Conservation (phyloP, 2,888 invertebrate species). For the Acrobasis suavella region DNA sequence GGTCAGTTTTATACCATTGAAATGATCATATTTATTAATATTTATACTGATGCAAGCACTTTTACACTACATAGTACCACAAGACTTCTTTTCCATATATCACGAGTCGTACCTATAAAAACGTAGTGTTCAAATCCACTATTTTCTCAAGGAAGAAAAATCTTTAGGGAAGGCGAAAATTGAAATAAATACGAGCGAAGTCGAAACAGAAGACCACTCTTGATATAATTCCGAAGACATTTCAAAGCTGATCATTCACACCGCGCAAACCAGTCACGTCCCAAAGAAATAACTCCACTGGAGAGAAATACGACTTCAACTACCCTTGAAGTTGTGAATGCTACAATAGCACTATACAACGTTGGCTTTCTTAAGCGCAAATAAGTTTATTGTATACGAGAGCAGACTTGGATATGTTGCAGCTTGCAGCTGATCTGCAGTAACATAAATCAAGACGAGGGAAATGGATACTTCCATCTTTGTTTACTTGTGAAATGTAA, state of each 20-base stretch:
- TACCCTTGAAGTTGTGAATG: constrained; percentile 9
- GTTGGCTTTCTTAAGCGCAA: constrained; percentile 35
- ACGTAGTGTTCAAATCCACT: too few species aligned
- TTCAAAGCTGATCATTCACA: constrained; percentile 36
- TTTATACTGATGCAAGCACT: too few species aligned
- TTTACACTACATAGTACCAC: too few species aligned
- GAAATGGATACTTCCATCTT: constrained; percentile 11
- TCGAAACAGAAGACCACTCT: constrained; percentile 5
- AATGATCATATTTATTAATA: too few species aligned
- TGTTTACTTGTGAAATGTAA: background rate
- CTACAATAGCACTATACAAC: constrained; percentile 41
- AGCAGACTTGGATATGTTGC: constrained; percentile 15
- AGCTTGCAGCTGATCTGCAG: constrained; percentile 13
- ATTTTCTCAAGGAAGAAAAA: background rate
- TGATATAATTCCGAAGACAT: constrained; percentile 25
- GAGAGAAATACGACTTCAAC: constrained; percentile 43
- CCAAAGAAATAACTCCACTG: constrained; percentile 49
- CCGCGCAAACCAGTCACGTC: constrained; percentile 53
- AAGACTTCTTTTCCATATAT: too few species aligned
- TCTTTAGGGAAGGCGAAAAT: background rate
- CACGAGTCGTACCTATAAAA: too few species aligned
- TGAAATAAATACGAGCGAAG: background rate
- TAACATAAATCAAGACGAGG: constrained; percentile 19
- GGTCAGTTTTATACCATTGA: too few species aligned
- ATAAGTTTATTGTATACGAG: constrained; percentile 20